A percentile compares a stretch with the other conserved stretches of the same genome.
These are phyloP conservation scores for Parotia lawesii DNA, from an alignment of 2,113 vertebrate genomes.

Conservation along the genomic window DNA sequence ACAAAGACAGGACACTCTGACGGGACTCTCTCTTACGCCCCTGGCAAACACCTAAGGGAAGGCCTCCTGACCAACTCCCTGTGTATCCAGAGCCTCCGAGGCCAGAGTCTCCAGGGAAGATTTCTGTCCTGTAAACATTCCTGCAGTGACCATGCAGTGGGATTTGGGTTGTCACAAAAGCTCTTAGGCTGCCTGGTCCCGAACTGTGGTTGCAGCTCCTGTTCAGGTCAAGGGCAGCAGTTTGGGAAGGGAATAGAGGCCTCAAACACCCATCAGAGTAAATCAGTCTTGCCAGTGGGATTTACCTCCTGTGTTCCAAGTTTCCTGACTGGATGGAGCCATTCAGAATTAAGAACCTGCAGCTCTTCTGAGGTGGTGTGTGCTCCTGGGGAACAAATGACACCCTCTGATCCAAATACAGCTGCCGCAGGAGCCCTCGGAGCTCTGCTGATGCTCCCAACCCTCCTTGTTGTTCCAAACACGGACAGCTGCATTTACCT, in stretches of 20 bases:
- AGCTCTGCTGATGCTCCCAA: background rate
- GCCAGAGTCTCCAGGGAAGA: background rate
- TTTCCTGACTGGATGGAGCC: background rate
- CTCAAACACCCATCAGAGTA: background rate
- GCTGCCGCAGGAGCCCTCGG: background rate
- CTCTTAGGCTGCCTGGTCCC: background rate
- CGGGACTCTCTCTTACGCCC: background rate
- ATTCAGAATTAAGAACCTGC: background rate
- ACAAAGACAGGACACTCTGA: background rate
- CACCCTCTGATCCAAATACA: background rate
- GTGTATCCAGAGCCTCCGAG: background rate
- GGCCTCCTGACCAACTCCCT: background rate
- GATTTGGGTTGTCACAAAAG: background rate
- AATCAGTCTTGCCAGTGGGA: background rate
- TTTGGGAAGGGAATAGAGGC: background rate
- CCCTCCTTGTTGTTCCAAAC: background rate
- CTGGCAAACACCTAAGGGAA: background rate
- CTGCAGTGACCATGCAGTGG: background rate
- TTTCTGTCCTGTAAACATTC: background rate
- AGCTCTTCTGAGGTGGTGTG: background rate
- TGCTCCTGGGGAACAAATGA: background rate
- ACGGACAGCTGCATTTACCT: background rate
- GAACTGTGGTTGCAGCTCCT: fast-evolving
- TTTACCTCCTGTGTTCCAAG: background rate
- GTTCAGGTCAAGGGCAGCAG: background rate